Evolutionary conservation across 2,888 invertebrate species (phyloP).

Genomic region (Zygogramma bicolorata): DNA sequence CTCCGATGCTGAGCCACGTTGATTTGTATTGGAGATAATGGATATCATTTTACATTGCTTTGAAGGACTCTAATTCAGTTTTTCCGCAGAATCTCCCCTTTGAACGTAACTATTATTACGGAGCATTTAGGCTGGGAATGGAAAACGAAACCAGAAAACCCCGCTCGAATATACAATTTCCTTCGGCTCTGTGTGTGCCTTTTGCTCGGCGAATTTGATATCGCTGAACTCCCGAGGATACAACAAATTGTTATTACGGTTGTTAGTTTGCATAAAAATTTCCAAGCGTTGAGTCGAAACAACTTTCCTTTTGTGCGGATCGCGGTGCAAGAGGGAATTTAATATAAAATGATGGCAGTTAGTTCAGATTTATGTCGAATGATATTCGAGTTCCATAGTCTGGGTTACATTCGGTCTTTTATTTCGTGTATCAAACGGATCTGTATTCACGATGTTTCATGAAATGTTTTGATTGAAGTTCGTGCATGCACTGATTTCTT

Average conservation of each 20-base stretch:
- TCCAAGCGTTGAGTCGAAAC: conserved; percentile 22
- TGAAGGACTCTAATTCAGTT: conserved; percentile 5
- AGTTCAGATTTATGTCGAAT: conserved; percentile 19
- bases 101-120: conserved; percentile 13
- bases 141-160: conserved; percentile 10
- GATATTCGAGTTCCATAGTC: conserved; percentile 11
- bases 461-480: conserved; percentile 10
- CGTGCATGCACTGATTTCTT: conserved; percentile 1
- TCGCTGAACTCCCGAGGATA: conserved; percentile 29
- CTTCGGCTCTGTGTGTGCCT: background rate
- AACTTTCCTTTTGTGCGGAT: conserved; percentile 23
- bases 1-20: background rate
- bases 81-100: conserved; percentile 1
- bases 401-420: background rate
- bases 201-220: conserved; percentile 23
- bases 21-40: background rate
- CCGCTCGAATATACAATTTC: conserved; percentile 8
- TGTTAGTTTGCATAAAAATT: conserved; percentile 36
- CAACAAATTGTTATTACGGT: conserved; percentile 31
- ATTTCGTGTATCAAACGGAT: conserved; percentile 9
- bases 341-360: conserved; percentile 25
- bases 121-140: conserved; percentile 7
- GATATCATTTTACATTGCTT: background rate
- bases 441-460: conserved; percentile 15
- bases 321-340: conserved; percentile 5